phyloP scores from a whole-genome alignment of 2,888 invertebrate species.

The Drosophila fulvimacula region DNA sequence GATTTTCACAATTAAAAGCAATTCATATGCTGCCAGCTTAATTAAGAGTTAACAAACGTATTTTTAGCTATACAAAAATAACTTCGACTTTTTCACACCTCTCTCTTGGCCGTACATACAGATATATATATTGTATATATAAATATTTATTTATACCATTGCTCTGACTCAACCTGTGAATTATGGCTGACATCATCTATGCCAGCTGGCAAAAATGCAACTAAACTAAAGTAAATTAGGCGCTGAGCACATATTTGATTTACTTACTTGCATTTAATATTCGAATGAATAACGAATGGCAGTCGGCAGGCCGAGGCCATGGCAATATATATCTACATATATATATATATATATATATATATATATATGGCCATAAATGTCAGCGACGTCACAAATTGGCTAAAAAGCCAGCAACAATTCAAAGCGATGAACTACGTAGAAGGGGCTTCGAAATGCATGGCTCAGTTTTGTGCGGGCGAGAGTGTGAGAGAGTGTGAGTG shows the following conservation, averaged over 20 bases:
- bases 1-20: slow-evolving; percentile 3
- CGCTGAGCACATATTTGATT: slow-evolving; percentile 65
- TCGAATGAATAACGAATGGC: slow-evolving; percentile 38
- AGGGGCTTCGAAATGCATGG: slow-evolving; percentile 17
- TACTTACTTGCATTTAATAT: slow-evolving; percentile 73
- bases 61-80: slow-evolving; percentile 5
- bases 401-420: slow-evolving; percentile 69
- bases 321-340: slow-evolving; percentile 34
- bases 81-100: not conserved
- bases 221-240: slow-evolving; percentile 72
- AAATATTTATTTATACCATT: slow-evolving; percentile 3
- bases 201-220: slow-evolving; percentile 60
- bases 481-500: not conserved
- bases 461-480: slow-evolving; percentile 16
- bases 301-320: slow-evolving; percentile 13
- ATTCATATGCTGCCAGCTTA: not conserved
- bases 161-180: slow-evolving; percentile 12
- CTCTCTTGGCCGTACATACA: not conserved
- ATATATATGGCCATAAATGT: slow-evolving; percentile 70
- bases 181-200: slow-evolving; percentile 32
- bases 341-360: slow-evolving; percentile 30
- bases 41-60: slow-evolving; percentile 8
- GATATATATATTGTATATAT: not conserved
- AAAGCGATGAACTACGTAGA: slow-evolving; percentile 24
- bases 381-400: slow-evolving; percentile 73